Base-by-base conservation (phyloP, 2,888 invertebrate species). In the Drepanosiphum platanoidis region DNA sequence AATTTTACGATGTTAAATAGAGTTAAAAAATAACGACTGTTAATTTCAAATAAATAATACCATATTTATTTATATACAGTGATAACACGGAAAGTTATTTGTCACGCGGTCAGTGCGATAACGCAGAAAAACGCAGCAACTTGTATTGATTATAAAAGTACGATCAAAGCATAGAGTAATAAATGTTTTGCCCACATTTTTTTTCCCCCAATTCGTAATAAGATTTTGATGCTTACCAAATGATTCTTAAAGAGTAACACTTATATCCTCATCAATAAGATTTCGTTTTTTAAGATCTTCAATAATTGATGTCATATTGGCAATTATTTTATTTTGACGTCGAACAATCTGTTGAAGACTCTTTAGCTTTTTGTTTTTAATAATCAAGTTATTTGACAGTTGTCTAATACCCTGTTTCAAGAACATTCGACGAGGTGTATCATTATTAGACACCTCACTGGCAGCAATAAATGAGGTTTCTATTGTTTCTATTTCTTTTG, bases 151-250 rank as follows among this genome's bases (percentile, higher is more conserved):
- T n/a, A n/a, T n/a, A n/a, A n/a, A n/a, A n/a, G n/a, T n/a, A n/a
- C n/a, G n/a, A n/a, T n/a, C n/a, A n/a, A n/a, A n/a, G n/a, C n/a
- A n/a, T n/a, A n/a, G n/a, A n/a, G n/a, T n/a, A n/a, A n/a, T n/a
- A n/a, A n/a, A n/a, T n/a, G n/a, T n/a, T n/a, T n/a, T n/a, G n/a
- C 72, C 71, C 27, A n/a, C 39, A 71, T 71, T 71, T 42, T 72
- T 72, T 2, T 72, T 72, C 42, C 30, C 42, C 13, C 42, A 9
- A 7, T 22, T 72, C 9, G 30, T 8, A 46, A 46, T 72, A 18
- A 72, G 22, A 75, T 75, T 5, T 36, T 75, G 22, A 75, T 75
- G 32, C 75, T 75, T 3, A 75, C 58, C 34, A 52, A 74, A 74
- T 32, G 9, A 32, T 32, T 74, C 74, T 30, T 52, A 9, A 13